Percentiles rank a stretch among this genome's conserved stretches.
Evolutionary conservation across 1,140 invertebrate genomes (phyloP).

Genomic region (Drosophila pseudoananassae): DNA sequence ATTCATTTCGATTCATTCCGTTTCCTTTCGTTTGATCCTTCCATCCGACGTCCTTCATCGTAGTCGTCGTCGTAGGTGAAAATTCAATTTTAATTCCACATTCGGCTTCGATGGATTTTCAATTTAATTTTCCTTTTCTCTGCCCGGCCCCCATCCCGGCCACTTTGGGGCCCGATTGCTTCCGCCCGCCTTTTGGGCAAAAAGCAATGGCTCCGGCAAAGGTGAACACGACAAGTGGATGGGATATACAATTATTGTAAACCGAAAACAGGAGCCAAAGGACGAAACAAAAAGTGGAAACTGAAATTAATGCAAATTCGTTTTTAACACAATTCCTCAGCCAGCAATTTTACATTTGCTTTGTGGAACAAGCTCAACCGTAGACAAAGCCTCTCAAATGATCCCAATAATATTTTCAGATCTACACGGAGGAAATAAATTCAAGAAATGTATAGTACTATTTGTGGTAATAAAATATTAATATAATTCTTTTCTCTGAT

Average conservation of each 20-base stretch:
- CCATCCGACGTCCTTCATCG: background rate
- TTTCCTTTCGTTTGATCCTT: slow-evolving; percentile 32
- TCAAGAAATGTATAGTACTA: background rate
- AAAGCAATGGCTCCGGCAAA: slow-evolving; percentile 8
- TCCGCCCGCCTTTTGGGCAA: slow-evolving; percentile 13
- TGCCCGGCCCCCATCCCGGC: slow-evolving; percentile 3
- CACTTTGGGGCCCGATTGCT: slow-evolving; percentile 8
- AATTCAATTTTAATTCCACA: slow-evolving; percentile 63
- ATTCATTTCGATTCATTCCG: slow-evolving; percentile 1
- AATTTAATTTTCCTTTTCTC: slow-evolving; percentile 53
- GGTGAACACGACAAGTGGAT: slow-evolving; percentile 10
- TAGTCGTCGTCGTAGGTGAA: slow-evolving; percentile 28
- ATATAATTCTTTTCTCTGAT: too few relatives aligned
- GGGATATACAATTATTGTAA: slow-evolving; percentile 51
- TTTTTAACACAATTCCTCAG: slow-evolving; percentile 73
- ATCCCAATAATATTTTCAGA: slow-evolving; percentile 37
- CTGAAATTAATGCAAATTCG: slow-evolving; percentile 76
- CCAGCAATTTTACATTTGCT: slow-evolving; percentile 65
- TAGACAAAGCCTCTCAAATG: slow-evolving; percentile 16
- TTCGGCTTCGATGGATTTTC: slow-evolving; percentile 54
- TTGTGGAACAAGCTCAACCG: slow-evolving; percentile 46
- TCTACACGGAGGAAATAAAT: background rate
- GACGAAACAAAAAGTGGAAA: slow-evolving; percentile 54
- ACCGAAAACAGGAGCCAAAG: slow-evolving; percentile 29
- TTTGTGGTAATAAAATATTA: background rate